Evolutionary conservation across 2,888 invertebrate genomes (phyloP).

Genomic region (Drosophila yooni): DNA sequence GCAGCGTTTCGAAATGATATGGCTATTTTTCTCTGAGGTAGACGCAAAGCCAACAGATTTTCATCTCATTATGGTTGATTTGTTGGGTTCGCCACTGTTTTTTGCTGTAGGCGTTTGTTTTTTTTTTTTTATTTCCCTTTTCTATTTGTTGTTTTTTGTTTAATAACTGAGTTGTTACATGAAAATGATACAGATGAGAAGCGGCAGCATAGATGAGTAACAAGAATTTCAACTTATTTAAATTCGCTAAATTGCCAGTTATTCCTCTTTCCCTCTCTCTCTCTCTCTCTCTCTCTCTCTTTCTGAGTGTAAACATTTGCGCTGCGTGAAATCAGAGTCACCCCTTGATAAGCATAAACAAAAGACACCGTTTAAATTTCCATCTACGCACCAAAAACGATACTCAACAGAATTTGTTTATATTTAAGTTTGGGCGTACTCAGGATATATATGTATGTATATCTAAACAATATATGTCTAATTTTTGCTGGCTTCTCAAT

Average conservation of each 20-base stretch:
- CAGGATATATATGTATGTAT: not conserved
- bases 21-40: not conserved
- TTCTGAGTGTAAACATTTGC: not conserved
- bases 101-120: slow-evolving; percentile 46
- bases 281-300: not conserved
- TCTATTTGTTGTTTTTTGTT: slow-evolving; percentile 21
- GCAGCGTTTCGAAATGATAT: not conserved
- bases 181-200: slow-evolving; percentile 41
- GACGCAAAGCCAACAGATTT: slow-evolving; percentile 78
- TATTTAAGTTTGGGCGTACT: not conserved
- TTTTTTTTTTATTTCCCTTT: slow-evolving; percentile 3
- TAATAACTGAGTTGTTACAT: slow-evolving; percentile 58
- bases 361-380: not conserved
- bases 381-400: not conserved
- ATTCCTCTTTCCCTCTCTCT: not conserved
- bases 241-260: slow-evolving; percentile 51
- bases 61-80: slow-evolving; percentile 74
- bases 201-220: slow-evolving; percentile 2
- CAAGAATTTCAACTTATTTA: slow-evolving; percentile 34
- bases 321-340: not conserved
- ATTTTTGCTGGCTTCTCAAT: not conserved
- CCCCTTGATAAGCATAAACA: not conserved
- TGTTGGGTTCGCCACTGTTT: slow-evolving; percentile 38
- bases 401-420: slow-evolving; percentile 5
- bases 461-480: not conserved